Evolutionary conservation across 2,888 invertebrate genomes (phyloP).

Genomic region (Pristionchus maxplancki): DNA sequence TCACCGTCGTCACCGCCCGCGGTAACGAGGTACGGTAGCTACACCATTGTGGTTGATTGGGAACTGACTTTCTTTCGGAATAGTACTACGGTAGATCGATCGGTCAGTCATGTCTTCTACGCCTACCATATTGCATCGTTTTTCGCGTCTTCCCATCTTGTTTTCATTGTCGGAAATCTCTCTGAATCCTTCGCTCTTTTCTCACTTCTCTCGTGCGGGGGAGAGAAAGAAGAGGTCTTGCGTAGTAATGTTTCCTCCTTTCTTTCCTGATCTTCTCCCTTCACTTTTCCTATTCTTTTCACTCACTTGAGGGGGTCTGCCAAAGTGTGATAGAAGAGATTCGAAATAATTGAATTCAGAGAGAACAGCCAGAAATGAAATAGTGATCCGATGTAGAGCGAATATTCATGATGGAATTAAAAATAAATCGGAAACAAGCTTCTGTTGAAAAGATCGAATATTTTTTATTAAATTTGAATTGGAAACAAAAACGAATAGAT

Average conservation of each 20-base stretch:
- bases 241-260: conserved; percentile 39
- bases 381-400: neutral
- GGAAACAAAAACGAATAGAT: too few relatives aligned
- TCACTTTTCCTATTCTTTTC: conserved; percentile 37
- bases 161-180: neutral
- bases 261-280: neutral
- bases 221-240: conserved; percentile 2
- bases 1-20: conserved; percentile 89
- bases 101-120: conserved; percentile 5
- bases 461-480: too few relatives aligned
- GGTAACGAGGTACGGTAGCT: conserved; percentile 67
- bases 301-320: neutral
- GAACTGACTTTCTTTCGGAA: neutral
- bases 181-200: neutral
- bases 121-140: neutral
- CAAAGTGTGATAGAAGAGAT: neutral
- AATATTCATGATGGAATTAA: too few relatives aligned
- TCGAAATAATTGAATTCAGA: neutral
- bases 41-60: neutral
- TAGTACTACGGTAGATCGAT: conserved; percentile 12
- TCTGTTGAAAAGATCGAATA: too few relatives aligned
- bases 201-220: neutral
- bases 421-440: too few relatives aligned
- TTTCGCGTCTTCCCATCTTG: conserved; percentile 19
- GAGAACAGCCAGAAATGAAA: neutral